phyloP scores from a whole-genome alignment of 2,113 vertebrate genomes.

The Podarcis muralis region DNA sequence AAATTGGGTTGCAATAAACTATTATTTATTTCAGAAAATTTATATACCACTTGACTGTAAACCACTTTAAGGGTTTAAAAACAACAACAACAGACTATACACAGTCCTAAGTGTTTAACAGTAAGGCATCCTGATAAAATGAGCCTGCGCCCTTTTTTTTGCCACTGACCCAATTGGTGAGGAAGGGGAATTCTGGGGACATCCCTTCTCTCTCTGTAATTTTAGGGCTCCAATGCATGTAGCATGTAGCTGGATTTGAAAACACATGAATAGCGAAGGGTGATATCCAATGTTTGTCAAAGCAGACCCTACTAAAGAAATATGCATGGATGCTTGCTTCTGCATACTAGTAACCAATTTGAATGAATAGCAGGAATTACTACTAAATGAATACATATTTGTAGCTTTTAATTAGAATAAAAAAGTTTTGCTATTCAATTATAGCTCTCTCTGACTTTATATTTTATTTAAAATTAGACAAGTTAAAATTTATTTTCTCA shows the following conservation, averaged over 20 bases:
- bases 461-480: neutral
- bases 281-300: neutral
- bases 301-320: neutral
- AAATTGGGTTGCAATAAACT: neutral
- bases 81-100: too few relatives aligned
- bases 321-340: neutral
- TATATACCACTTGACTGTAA: too few relatives aligned
- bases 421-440: neutral
- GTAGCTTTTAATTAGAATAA: neutral
- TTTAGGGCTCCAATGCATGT: neutral
- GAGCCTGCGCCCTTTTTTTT: neutral
- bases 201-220: neutral
- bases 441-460: neutral
- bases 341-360: neutral
- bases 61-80: too few relatives aligned
- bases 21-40: neutral
- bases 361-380: too few relatives aligned
- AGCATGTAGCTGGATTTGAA: neutral
- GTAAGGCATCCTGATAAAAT: neutral
- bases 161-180: neutral
- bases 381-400: too few relatives aligned
- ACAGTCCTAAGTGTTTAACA: neutral
- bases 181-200: too few relatives aligned
- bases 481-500: neutral
- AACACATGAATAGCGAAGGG: neutral